A percentile compares a stretch with the other conserved stretches of the same genome.
Conservation (phyloP, 2,113 vertebrate species). For the Tonatia bakeri region DNA sequence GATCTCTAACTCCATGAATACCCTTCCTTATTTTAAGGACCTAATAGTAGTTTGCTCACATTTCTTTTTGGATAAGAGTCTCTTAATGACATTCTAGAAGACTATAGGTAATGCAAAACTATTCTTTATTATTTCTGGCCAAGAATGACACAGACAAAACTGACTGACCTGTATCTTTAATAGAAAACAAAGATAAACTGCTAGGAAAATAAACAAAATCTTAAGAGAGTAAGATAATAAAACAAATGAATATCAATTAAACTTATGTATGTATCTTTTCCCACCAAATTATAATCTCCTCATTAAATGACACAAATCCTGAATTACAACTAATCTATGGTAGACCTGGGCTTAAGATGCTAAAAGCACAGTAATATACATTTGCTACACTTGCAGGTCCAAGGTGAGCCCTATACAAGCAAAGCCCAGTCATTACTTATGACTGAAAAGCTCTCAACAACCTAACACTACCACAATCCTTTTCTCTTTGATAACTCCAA, state of each 20-base stretch:
- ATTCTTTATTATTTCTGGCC: not conserved
- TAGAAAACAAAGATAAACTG: not conserved
- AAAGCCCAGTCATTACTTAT: not conserved
- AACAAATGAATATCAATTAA: not conserved
- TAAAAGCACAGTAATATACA: not conserved
- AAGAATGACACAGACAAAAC: not conserved
- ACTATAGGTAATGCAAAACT: not conserved
- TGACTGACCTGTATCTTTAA: not conserved
- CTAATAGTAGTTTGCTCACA: not conserved
- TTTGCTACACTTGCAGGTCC: not conserved
- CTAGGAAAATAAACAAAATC: not conserved
- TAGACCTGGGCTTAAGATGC: not conserved
- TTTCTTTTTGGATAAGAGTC: not conserved
- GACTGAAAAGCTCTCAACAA: not conserved
- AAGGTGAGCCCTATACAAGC: not conserved
- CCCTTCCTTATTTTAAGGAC: not conserved
- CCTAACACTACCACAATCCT: not conserved
- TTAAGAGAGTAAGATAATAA: not conserved
- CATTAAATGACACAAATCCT: conserved; percentile 2
- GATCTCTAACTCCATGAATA: not conserved
- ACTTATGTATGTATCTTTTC: not conserved
- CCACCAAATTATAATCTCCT: not conserved
- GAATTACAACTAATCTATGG: not conserved
- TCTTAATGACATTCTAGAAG: not conserved
- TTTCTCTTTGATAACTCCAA: not conserved